Percentiles rank a stretch among this genome's conserved stretches.
phyloP scores from a whole-genome alignment of 2,797 vertebrate genomes.

The Danionella dracula region DNA sequence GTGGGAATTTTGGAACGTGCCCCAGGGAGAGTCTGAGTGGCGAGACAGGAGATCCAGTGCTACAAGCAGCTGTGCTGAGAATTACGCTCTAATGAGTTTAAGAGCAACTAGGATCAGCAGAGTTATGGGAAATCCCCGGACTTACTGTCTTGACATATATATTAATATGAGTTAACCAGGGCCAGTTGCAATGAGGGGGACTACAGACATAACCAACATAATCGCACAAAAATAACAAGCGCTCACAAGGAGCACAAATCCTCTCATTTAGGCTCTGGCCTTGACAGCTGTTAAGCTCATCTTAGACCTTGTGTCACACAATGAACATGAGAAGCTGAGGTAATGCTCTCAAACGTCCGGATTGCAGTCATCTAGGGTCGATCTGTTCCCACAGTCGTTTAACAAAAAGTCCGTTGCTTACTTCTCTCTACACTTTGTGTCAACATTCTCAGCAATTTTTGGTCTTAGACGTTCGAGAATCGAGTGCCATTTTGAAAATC shows the following conservation, averaged over 20 bases:
- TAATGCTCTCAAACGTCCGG: slow-evolving; percentile 21
- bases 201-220: neutral
- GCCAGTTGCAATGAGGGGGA: neutral
- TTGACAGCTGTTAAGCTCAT: slow-evolving; percentile 12
- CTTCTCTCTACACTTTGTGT: slow-evolving; percentile 42
- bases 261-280: neutral
- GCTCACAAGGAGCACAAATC: neutral
- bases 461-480: slow-evolving; percentile 61
- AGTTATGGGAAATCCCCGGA: slow-evolving; percentile 16
- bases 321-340: slow-evolving; percentile 26
- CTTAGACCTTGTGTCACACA: slow-evolving; percentile 4
- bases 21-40: slow-evolving; percentile 4
- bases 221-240: neutral
- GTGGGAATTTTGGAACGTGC: slow-evolving; percentile 30
- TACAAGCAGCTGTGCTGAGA: slow-evolving; percentile 20
- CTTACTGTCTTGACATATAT: neutral
- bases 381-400: slow-evolving; percentile 26
- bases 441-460: slow-evolving; percentile 72
- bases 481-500: slow-evolving; percentile 59
- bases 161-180: slow-evolving; percentile 8
- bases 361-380: slow-evolving; percentile 16
- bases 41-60: slow-evolving; percentile 12
- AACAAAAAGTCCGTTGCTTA: slow-evolving; percentile 16
- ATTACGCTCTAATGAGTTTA: slow-evolving; percentile 30
- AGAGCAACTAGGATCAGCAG: slow-evolving; percentile 13